A percentile compares a stretch with the other conserved stretches of the same genome.
Evolutionary conservation across 2,888 invertebrate species (phyloP).

Genomic region (Microctonus brassicae): DNA sequence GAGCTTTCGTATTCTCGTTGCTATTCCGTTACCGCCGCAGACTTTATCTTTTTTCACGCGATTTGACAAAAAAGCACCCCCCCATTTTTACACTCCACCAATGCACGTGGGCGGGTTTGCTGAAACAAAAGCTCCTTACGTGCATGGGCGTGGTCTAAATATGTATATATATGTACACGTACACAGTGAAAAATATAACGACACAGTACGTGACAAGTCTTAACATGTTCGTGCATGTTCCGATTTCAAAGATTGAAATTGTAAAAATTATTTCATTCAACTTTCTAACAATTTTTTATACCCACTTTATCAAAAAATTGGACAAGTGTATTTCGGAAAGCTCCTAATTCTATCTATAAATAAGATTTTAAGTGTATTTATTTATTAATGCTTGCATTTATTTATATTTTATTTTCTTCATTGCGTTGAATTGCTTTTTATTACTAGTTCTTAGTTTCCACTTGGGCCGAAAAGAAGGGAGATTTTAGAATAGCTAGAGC

Average conservation of each 20-base stretch:
- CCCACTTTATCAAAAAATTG: not conserved
- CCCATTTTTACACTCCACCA: no score
- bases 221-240: not conserved
- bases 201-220: not conserved
- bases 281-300: not conserved
- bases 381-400: no score
- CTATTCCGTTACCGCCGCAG: constrained; percentile 45
- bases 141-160: constrained; percentile 6
- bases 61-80: constrained; percentile 56
- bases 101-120: constrained; percentile 32
- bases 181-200: not conserved
- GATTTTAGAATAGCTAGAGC: constrained; percentile 12
- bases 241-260: not conserved
- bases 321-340: not conserved
- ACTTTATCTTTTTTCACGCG: constrained; percentile 59
- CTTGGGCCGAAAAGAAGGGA: not conserved
- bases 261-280: constrained; percentile 2
- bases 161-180: not conserved
- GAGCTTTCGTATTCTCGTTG: constrained; percentile 48
- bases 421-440: not conserved
- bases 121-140: constrained; percentile 45
- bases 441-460: constrained; percentile 11
- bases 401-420: not conserved
- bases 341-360: no score
- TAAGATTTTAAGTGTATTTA: no score